A percentile compares a stretch with the other conserved stretches of the same genome.
Conservation (phyloP, 2,888 invertebrate genomes). For the Morpho deidamia region DNA sequence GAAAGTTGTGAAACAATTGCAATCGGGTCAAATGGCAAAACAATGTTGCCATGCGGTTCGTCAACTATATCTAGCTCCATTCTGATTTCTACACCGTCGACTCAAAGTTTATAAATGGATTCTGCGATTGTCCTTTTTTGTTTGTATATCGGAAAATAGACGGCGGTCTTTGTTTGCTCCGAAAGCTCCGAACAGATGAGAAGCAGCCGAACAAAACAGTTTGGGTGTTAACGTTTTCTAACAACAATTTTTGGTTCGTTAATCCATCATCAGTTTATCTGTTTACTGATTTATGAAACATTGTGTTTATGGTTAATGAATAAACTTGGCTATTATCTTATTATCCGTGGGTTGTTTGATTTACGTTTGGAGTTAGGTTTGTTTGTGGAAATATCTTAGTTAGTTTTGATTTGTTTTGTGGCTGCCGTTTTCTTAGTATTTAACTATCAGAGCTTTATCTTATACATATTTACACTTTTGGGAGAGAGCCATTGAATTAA, state of each 20-base stretch:
- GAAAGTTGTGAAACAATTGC: constrained; percentile 34
- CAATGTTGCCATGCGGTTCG: constrained; percentile 32
- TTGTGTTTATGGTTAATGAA: constrained; percentile 18
- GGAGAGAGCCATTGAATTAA: too few relatives aligned
- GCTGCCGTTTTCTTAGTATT: neutral
- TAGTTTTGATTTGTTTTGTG: neutral
- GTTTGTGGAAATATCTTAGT: neutral
- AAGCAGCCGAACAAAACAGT: constrained; percentile 54
- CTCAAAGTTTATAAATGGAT: constrained; percentile 27
- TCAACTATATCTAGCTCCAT: constrained; percentile 27
- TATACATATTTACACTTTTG: too few relatives aligned
- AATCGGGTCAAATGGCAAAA: constrained; percentile 27
- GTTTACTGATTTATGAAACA: constrained; percentile 26
- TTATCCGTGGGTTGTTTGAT: constrained; percentile 3
- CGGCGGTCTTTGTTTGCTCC: constrained; percentile 47
- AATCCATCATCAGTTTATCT: constrained; percentile 41
- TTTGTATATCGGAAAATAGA: constrained; percentile 32
- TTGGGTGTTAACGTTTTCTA: constrained; percentile 47
- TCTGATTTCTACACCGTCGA: constrained; percentile 27
- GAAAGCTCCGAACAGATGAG: constrained; percentile 61
- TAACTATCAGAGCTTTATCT: too few relatives aligned
- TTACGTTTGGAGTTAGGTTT: neutral
- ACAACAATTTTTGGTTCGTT: constrained; percentile 38
- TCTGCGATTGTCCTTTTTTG: constrained; percentile 22
- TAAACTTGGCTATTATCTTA: constrained; percentile 16